Conservation (phyloP, 2,113 vertebrate species). For the Takifugu flavidus region DNA sequence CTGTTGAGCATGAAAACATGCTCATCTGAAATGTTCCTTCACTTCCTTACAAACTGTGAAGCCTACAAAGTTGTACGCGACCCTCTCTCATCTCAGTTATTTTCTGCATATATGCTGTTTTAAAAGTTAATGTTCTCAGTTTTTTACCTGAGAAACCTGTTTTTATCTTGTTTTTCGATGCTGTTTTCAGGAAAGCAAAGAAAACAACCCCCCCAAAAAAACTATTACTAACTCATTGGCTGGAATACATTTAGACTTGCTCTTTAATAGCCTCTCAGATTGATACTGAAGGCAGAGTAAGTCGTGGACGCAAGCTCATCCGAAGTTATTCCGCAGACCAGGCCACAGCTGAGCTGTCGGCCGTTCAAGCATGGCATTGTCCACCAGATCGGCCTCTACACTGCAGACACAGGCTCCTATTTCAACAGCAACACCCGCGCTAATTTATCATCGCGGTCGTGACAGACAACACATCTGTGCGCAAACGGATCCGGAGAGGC, state of each 20-base stretch:
- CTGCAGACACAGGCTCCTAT: slow-evolving; percentile 69
- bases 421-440: slow-evolving; percentile 72
- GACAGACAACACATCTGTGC: slow-evolving; percentile 75
- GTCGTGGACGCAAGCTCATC: slow-evolving; percentile 31
- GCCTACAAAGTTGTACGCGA: neutral
- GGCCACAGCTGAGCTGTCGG: slow-evolving; percentile 67
- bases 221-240: neutral
- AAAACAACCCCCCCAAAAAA: neutral
- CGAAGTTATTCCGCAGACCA: slow-evolving; percentile 48
- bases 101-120: neutral
- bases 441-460: slow-evolving; percentile 74
- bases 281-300: slow-evolving; percentile 19
- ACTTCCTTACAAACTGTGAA: neutral
- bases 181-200: neutral
- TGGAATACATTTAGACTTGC: neutral
- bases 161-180: neutral
- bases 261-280: neutral
- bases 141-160: neutral
- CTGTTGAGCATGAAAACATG: slow-evolving; percentile 23
- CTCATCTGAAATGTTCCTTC: slow-evolving; percentile 19
- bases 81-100: neutral
- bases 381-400: slow-evolving; percentile 56
- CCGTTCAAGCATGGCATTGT: slow-evolving; percentile 68
- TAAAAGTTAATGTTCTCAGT: neutral
- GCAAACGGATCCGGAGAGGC: slow-evolving; percentile 61